Evolutionary conservation across 2,797 vertebrate genomes (phyloP).

Genomic region (Anas georgica): DNA sequence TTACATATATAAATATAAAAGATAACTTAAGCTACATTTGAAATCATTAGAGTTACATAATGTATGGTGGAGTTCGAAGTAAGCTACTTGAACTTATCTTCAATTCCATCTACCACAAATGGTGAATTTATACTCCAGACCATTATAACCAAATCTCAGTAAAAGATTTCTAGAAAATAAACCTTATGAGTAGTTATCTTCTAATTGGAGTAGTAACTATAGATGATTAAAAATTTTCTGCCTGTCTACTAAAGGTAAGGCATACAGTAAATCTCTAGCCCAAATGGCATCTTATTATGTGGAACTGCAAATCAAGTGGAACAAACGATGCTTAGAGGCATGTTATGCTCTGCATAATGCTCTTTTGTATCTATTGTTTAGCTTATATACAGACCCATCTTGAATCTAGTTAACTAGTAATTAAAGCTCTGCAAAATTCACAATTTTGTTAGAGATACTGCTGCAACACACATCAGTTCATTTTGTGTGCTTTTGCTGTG

Average conservation of each 20-base stretch:
- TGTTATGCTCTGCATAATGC: constrained; percentile 51
- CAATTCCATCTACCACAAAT: background rate
- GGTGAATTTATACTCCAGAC: background rate
- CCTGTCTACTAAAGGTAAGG: constrained; percentile 32
- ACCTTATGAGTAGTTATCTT: background rate
- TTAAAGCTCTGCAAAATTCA: constrained; percentile 51
- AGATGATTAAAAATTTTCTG: constrained; percentile 33
- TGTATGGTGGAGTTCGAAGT: background rate
- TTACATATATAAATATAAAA: background rate
- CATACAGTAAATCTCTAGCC: constrained; percentile 41
- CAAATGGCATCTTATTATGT: constrained; percentile 42
- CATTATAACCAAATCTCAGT: background rate
- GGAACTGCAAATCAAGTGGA: constrained; percentile 57
- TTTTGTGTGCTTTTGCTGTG: background rate
- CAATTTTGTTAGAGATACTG: background rate
- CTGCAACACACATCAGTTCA: background rate
- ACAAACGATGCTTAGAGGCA: constrained; percentile 65
- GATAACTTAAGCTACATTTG: background rate
- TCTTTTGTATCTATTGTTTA: constrained; percentile 61
- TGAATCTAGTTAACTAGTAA: constrained; percentile 53
- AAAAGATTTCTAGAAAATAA: background rate
- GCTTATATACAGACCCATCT: constrained; percentile 53
- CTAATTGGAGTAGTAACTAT: constrained; percentile 8
- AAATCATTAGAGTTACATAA: background rate
- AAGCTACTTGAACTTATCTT: background rate